A percentile compares a stretch with the other conserved stretches of the same genome.
These are phyloP conservation scores for Scaptomyza reducta DNA, from an alignment of 2,888 invertebrate genomes.

Conservation along the genomic window DNA sequence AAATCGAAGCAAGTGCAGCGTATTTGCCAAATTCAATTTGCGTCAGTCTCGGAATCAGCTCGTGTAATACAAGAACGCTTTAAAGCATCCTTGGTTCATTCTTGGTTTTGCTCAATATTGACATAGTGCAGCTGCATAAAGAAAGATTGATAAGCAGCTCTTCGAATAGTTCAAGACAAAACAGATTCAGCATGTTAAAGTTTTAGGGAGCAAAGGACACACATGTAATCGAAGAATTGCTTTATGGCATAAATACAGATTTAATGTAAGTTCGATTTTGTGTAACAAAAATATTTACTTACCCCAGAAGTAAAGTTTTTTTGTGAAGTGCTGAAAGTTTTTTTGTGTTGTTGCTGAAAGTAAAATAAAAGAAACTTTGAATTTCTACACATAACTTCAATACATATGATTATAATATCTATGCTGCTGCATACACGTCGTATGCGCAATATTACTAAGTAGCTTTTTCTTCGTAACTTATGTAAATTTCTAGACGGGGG, in stretches of 20 bases:
- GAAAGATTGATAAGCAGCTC: slow-evolving; percentile 22
- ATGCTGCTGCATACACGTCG: slow-evolving; percentile 45
- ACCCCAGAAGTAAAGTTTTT: neutral
- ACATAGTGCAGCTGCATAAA: slow-evolving; percentile 17
- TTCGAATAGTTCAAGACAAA: neutral
- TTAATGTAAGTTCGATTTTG: neutral
- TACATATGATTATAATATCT: slow-evolving; percentile 17
- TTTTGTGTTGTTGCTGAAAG: slow-evolving; percentile 1
- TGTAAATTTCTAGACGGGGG: slow-evolving; percentile 57
- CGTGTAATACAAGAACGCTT: slow-evolving; percentile 28
- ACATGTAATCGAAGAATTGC: neutral
- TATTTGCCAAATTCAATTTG: slow-evolving; percentile 64
- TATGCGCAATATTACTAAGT: slow-evolving; percentile 70
- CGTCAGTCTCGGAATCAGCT: slow-evolving; percentile 15
- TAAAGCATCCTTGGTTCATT: slow-evolving; percentile 37
- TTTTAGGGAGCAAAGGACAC: neutral
- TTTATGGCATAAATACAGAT: neutral
- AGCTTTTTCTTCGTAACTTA: slow-evolving; percentile 57
- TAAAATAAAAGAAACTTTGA: slow-evolving; percentile 9
- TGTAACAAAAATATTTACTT: neutral
- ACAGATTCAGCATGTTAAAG: neutral
- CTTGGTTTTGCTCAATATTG: slow-evolving; percentile 12
- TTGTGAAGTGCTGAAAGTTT: neutral
- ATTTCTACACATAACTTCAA: slow-evolving; percentile 4
- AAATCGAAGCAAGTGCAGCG: slow-evolving; percentile 62